phyloP scores from a whole-genome alignment of 2,113 vertebrate species.

The Craseonycteris thonglongyai region DNA sequence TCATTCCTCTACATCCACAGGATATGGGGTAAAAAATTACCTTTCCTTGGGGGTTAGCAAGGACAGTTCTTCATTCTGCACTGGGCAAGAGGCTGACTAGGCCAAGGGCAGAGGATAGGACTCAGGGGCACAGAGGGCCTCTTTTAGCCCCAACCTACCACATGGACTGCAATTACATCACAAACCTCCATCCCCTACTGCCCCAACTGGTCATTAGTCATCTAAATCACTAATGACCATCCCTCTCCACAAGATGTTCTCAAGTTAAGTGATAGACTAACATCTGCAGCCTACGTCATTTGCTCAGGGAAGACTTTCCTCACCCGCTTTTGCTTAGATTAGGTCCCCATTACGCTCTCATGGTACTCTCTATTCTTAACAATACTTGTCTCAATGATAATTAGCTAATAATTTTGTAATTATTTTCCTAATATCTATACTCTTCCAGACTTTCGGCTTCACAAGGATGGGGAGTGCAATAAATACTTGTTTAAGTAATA shows the following conservation, averaged over 20 bases:
- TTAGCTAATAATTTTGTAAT: slow-evolving; percentile 11
- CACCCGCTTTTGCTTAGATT: neutral
- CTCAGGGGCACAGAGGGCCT: neutral
- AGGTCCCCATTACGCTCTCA: neutral
- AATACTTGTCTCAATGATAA: neutral
- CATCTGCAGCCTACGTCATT: neutral
- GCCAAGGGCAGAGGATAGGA: neutral
- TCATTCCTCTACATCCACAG: neutral
- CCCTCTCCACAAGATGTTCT: neutral
- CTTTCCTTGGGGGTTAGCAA: slow-evolving; percentile 6
- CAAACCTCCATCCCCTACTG: neutral
- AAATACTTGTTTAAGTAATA: slow-evolving; percentile 24
- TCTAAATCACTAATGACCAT: neutral
- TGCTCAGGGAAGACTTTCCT: slow-evolving; percentile 13
- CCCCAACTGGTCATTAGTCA: no score
- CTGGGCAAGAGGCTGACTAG: neutral
- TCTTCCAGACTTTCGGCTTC: slow-evolving; percentile 25
- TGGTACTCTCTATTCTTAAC: neutral
- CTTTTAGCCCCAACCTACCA: neutral
- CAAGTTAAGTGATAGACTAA: neutral
- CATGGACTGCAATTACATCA: neutral
- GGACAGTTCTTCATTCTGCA: neutral
- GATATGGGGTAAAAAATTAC: neutral
- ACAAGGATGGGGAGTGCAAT: neutral
- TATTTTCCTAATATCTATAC: slow-evolving; percentile 5